Evolutionary conservation across 2,888 invertebrate genomes (phyloP).

Genomic region (Dysmachus trigonus): DNA sequence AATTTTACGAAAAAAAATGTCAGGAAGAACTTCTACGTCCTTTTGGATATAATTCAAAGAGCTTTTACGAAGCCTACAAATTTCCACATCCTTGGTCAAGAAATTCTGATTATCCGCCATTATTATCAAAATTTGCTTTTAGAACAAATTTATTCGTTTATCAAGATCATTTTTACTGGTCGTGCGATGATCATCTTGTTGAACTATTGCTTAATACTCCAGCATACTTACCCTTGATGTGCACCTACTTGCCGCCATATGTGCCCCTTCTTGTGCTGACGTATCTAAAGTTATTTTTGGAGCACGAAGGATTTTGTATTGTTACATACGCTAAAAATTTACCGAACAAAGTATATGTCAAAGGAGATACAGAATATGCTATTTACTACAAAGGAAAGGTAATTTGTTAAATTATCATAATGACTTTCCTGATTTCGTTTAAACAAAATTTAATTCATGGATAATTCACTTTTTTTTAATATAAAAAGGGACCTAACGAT

Average conservation of each 20-base stretch:
- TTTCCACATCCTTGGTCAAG: slow-evolving; percentile 59
- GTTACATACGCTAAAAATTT: slow-evolving; percentile 70
- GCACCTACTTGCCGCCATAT: slow-evolving; percentile 64
- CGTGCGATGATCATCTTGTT: slow-evolving; percentile 68
- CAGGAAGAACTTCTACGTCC: slow-evolving; percentile 47
- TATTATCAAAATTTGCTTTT: slow-evolving; percentile 41
- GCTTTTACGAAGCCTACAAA: slow-evolving; percentile 52
- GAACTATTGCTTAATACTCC: slow-evolving; percentile 65
- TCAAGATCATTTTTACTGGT: slow-evolving; percentile 69
- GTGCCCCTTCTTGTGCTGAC: slow-evolving; percentile 66
- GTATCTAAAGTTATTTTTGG: slow-evolving; percentile 63
- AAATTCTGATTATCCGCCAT: slow-evolving; percentile 62
- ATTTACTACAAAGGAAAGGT: slow-evolving; percentile 65
- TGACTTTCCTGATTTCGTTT: too few relatives aligned
- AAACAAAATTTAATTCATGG: too few relatives aligned
- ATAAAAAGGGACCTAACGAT: too few relatives aligned
- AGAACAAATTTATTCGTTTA: slow-evolving; percentile 69
- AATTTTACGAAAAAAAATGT: slow-evolving; percentile 48
- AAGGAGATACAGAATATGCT: slow-evolving; percentile 65
- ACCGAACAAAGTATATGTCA: slow-evolving; percentile 63
- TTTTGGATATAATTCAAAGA: slow-evolving; percentile 48
- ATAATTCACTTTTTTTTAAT: too few relatives aligned
- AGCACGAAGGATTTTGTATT: slow-evolving; percentile 70
- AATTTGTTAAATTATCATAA: background rate
- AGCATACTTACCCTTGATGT: slow-evolving; percentile 62